A percentile compares a stretch with the other conserved stretches of the same genome.
phyloP scores from a whole-genome alignment of 2,797 vertebrate genomes.

The Anguilla megastoma region DNA sequence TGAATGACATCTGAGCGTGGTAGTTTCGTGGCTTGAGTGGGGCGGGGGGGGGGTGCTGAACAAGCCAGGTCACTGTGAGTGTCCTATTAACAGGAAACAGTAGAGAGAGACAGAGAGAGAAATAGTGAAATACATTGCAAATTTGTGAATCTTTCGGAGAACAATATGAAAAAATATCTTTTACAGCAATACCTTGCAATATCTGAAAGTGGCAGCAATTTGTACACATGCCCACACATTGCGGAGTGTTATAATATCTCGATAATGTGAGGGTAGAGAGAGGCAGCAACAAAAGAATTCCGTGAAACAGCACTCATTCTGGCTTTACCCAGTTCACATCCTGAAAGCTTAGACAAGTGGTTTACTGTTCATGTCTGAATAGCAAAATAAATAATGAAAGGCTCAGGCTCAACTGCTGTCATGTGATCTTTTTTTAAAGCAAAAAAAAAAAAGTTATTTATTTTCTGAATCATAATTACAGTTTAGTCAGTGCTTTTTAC shows the following conservation, averaged over 20 bases:
- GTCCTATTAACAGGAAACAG: conserved; percentile 40
- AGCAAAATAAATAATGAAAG: background rate
- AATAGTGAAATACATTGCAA: conserved; percentile 23
- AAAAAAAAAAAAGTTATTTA: conserved; percentile 8
- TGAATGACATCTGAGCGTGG: conserved; percentile 56
- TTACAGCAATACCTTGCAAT: background rate
- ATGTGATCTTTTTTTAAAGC: background rate
- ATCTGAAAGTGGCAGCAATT: background rate
- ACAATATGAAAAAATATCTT: background rate
- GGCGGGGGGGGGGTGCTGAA: conserved; percentile 16
- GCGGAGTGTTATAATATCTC: background rate
- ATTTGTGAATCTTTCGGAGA: conserved; percentile 13
- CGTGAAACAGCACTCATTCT: conserved; percentile 1
- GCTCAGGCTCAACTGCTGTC: background rate
- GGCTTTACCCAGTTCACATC: conserved; percentile 47
- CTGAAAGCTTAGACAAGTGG: conserved; percentile 28
- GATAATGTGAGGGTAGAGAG: background rate
- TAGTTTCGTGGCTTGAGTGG: conserved; percentile 40
- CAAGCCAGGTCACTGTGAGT: conserved; percentile 30
- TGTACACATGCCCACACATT: background rate
- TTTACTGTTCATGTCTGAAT: conserved; percentile 2
- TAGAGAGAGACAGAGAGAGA: conserved; percentile 31
- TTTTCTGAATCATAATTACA: conserved; percentile 18
- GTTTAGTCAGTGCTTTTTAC: conserved; percentile 1
- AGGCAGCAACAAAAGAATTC: background rate